A percentile compares a stretch with the other conserved stretches of the same genome.
Conservation (phyloP, 2,113 vertebrate species). For the Myotis brandtii region DNA sequence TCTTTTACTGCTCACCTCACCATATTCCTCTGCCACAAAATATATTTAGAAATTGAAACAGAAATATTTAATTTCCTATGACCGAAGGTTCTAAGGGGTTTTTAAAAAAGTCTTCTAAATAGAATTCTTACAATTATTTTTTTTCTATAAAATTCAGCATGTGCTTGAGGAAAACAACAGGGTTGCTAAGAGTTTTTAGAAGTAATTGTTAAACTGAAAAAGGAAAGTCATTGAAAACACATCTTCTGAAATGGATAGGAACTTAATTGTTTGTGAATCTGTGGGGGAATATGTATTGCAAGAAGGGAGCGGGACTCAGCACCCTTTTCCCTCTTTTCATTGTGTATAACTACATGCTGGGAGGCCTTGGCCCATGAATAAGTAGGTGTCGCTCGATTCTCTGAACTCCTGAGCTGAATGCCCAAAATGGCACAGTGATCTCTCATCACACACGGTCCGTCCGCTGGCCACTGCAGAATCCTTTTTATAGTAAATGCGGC, state of each 20-base stretch:
- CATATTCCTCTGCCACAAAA: constrained; percentile 27
- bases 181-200: background rate
- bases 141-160: background rate
- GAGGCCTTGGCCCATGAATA: background rate
- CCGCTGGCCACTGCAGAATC: background rate
- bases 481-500: background rate
- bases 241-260: background rate
- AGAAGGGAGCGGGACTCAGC: background rate
- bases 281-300: background rate
- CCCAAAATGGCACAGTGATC: background rate
- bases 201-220: background rate
- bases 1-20: background rate
- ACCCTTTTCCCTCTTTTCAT: background rate
- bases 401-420: background rate
- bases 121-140: background rate
- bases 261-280: background rate
- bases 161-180: background rate
- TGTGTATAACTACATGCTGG: background rate
- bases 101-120: background rate
- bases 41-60: constrained; percentile 17
- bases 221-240: background rate
- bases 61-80: constrained; percentile 26
- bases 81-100: background rate
- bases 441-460: background rate
- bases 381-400: background rate